These are phyloP conservation scores for Pararge aegeria DNA, from an alignment of 1,140 invertebrate genomes.

Conservation along the genomic window DNA sequence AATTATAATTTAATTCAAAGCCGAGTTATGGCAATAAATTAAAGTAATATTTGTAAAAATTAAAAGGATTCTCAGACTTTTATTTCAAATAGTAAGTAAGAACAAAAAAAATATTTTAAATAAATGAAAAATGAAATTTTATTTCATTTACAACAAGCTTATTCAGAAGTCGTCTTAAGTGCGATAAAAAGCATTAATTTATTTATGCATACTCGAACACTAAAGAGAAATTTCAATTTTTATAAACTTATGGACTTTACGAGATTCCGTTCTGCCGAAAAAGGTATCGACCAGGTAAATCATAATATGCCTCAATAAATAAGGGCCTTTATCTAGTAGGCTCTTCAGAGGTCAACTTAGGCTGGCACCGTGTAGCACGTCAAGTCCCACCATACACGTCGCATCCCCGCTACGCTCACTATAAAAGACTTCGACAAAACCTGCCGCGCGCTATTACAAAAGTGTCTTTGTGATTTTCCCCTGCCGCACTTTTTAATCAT, in stretches of 20 bases:
- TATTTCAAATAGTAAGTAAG: too few relatives aligned
- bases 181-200: background rate
- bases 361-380: constrained; percentile 10
- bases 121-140: background rate
- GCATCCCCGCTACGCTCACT: constrained; percentile 69
- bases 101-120: too few relatives aligned
- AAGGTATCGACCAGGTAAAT: constrained; percentile 5
- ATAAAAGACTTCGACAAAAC: constrained; percentile 70
- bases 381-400: constrained; percentile 49
- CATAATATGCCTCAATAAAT: background rate
- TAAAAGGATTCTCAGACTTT: too few relatives aligned
- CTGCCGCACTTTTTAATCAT: constrained; percentile 55
- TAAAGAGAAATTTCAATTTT: constrained; percentile 1
- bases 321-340: constrained; percentile 14
- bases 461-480: constrained; percentile 74
- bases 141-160: background rate
- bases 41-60: too few relatives aligned
- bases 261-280: background rate
- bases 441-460: constrained; percentile 75
- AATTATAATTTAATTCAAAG: too few relatives aligned
- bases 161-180: background rate
- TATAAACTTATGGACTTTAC: background rate
- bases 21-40: too few relatives aligned
- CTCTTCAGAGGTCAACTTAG: constrained; percentile 14
- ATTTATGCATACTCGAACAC: background rate